Conservation (phyloP, 2,113 vertebrate genomes). For the Chaetodon trifascialis region DNA sequence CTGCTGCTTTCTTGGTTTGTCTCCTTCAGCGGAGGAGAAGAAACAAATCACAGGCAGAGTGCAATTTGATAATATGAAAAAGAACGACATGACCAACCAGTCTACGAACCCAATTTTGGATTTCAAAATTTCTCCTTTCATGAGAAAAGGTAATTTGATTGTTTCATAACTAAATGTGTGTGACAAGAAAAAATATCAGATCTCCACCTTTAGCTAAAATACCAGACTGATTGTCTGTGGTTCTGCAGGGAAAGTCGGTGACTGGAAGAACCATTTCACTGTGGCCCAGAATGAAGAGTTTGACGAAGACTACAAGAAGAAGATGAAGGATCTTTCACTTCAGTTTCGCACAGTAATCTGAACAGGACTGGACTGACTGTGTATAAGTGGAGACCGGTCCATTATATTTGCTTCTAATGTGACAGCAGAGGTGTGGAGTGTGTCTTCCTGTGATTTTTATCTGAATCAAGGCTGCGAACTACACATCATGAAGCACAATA, state of each 20-base stretch:
- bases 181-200: too few species aligned
- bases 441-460: too few species aligned
- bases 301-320: conserved; percentile 78
- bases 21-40: conserved; percentile 64
- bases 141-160: conserved; percentile 81
- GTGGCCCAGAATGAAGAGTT: conserved; percentile 78
- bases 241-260: conserved; percentile 78
- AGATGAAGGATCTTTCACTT: conserved; percentile 73
- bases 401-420: too few species aligned
- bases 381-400: too few species aligned
- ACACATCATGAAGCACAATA: too few species aligned
- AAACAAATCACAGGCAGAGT: conserved; percentile 74
- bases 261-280: conserved; percentile 80
- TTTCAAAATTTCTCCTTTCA: conserved; percentile 80
- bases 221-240: conserved; percentile 1
- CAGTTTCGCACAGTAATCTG: conserved; percentile 71
- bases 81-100: conserved; percentile 83
- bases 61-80: conserved; percentile 88
- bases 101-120: conserved; percentile 65
- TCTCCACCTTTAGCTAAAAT: neutral
- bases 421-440: neutral
- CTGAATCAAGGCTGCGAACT: too few species aligned
- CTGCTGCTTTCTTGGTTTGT: conserved; percentile 84
- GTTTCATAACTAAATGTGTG: neutral
- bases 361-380: neutral